Evolutionary conservation across 2,888 invertebrate genomes (phyloP).

Genomic region (Eledone cirrhosa): DNA sequence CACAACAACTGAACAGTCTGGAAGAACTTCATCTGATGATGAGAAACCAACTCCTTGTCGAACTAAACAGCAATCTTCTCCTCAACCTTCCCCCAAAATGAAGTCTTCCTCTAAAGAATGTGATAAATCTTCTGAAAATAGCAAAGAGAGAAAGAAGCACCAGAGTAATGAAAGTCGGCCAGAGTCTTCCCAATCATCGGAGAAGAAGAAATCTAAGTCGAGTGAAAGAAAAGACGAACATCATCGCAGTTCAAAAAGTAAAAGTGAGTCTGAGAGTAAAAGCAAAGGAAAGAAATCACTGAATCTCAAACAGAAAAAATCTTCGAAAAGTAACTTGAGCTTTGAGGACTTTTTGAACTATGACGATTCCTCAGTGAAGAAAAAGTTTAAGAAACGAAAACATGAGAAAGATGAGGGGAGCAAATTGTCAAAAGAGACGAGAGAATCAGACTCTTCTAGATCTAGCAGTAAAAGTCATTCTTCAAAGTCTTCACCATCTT

Average conservation of each 20-base stretch:
- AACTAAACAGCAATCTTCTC: no score
- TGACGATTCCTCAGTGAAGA: slow-evolving; percentile 35
- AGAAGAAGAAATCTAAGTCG: slow-evolving; percentile 16
- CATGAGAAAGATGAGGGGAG: not conserved
- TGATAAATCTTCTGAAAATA: not conserved
- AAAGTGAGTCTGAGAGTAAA: slow-evolving; percentile 23
- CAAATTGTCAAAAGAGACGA: no score
- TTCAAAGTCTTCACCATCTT: no score
- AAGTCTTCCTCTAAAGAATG: not conserved
- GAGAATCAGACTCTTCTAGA: no score
- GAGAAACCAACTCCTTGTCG: no score
- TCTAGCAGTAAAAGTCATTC: no score
- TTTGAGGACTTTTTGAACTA: slow-evolving; percentile 43
- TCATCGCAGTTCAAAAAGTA: slow-evolving; percentile 25
- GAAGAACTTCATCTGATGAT: no score
- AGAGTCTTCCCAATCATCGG: not conserved
- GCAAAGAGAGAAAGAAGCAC: not conserved
- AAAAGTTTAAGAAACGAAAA: slow-evolving; percentile 33
- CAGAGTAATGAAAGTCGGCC: not conserved
- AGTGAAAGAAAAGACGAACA: not conserved
- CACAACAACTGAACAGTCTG: no score
- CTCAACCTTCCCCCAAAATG: no score
- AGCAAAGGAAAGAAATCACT: slow-evolving; percentile 18
- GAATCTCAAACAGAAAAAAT: slow-evolving; percentile 28
- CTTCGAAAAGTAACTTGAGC: slow-evolving; percentile 32